These are phyloP conservation scores for Lasioglossum calceatum DNA, from an alignment of 2,888 invertebrate species.

Conservation along the genomic window DNA sequence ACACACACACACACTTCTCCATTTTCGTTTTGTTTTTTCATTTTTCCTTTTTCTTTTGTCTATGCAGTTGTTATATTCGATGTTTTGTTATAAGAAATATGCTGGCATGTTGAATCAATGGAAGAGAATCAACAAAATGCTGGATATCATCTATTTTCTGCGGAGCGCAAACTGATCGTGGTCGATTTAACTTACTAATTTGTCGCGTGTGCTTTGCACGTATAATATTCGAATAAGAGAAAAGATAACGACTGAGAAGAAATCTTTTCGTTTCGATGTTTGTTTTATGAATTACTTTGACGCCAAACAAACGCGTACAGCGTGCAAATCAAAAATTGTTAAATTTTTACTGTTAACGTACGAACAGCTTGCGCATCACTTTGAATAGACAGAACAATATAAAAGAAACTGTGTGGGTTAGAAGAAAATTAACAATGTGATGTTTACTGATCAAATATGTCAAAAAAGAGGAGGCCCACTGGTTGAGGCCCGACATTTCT, in stretches of 20 bases:
- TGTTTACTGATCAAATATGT: conserved; percentile 81
- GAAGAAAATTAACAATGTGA: conserved; percentile 80
- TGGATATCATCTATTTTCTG: conserved; percentile 69
- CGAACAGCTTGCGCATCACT: conserved; percentile 71
- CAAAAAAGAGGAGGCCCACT: conserved; percentile 79
- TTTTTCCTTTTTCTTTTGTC: conserved; percentile 29
- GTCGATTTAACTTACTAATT: not conserved
- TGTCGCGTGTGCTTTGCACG: not conserved
- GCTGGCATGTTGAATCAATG: conserved; percentile 74
- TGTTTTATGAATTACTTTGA: not conserved
- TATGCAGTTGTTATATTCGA: conserved; percentile 69
- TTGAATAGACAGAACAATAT: conserved; percentile 67
- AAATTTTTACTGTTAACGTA: conserved; percentile 2
- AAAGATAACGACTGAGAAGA: not conserved
- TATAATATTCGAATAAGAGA: not conserved
- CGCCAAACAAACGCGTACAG: not conserved
- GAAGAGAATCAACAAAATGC: conserved; percentile 70
- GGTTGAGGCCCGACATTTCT: conserved; percentile 81
- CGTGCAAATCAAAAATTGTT: conserved; percentile 12
- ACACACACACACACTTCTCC: conserved; percentile 56
- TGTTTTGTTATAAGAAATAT: conserved; percentile 73
- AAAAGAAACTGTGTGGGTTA: conserved; percentile 72
- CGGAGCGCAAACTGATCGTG: conserved; percentile 69
- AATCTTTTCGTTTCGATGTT: not conserved
- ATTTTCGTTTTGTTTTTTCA: conserved; percentile 18